Conservation (phyloP, 1,140 invertebrate genomes). For the Drosophila mojavensis region DNA sequence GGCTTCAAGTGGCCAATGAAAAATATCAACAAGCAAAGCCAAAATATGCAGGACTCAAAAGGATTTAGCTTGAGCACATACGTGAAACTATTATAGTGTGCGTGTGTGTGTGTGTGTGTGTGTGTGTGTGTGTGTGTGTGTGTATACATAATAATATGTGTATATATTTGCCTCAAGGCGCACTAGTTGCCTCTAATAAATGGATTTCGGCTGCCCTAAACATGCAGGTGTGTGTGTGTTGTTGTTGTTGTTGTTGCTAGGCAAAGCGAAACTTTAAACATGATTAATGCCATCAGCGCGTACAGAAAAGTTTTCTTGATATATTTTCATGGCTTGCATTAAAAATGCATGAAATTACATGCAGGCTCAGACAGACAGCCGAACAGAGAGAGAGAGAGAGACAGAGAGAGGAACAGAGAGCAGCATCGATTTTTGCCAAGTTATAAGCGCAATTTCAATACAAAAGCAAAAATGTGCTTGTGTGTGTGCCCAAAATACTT, state of each 20-base stretch:
- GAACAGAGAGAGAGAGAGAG: not conserved
- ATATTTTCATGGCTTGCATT: conserved; percentile 67
- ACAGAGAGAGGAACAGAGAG: no score
- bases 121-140: not conserved
- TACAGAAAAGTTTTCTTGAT: conserved; percentile 27
- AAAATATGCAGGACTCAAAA: conserved; percentile 54
- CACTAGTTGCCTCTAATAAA: conserved; percentile 67
- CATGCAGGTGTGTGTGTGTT: not conserved
- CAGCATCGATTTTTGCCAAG: conserved; percentile 24
- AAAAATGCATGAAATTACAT: conserved; percentile 71
- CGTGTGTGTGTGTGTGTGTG: not conserved
- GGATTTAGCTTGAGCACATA: conserved; percentile 42
- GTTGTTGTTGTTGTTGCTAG: conserved; percentile 15
- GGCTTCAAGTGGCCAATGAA: conserved; percentile 51
- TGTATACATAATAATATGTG: not conserved
- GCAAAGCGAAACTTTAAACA: conserved; percentile 52
- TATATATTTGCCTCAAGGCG: conserved; percentile 1
- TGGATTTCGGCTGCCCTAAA: conserved; percentile 43
- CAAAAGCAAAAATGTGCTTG: conserved; percentile 15
- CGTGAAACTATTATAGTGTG: conserved; percentile 55
- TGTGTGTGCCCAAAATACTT: conserved; percentile 2
- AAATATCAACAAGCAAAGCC: conserved; percentile 57
- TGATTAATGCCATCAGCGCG: conserved; percentile 62
- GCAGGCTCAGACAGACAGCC: conserved; percentile 23
- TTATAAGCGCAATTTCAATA: conserved; percentile 12